Base-by-base conservation (phyloP, 2,113 vertebrate species). In the Engystomops pustulosus region DNA sequence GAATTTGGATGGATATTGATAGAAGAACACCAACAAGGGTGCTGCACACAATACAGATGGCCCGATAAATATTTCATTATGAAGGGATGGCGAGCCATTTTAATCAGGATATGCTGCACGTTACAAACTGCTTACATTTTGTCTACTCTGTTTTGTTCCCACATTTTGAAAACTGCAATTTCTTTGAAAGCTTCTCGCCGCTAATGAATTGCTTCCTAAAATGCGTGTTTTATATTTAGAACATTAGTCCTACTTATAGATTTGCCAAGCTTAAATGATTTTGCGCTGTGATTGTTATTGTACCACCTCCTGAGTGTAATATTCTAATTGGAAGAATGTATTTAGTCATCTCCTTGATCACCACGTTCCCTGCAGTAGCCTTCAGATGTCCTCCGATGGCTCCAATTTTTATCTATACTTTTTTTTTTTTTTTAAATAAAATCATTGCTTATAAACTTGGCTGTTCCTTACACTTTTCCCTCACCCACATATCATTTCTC, bases 1-100 rank as follows among this genome's bases (percentile, higher is more conserved):
- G 60, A 32, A 7, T n/a, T 8, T n/a, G 20, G 60, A n/a, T n/a
- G n/a, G n/a, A n/a, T 65, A 67, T 67, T 67, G 62, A 67, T 36
- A 36, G 32, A 9, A n/a, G 45, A 70, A 3, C 17, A 38, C 30
- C 41, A n/a, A 81, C 44, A 70, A 69, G 65, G 60, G 34, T 69
- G 27, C 32, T 55, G 80, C 32, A 44, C 62, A 17, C 17, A 82
- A 45, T 47, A 82, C 34, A 55, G 74, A 82, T 71, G 51, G 69
- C 32, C 15, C 51, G 45, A 60, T 82, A 71, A 82, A 82, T 82
- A 72, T 69, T 82, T 82, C 20, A 82, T 30, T n/a, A 74, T 68
- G 47, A 20, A 74, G 30, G 38, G 80, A 44, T 55, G 38, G 67
- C 20, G 9, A 12, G 1, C 30, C 44, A 67, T 74, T 36, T 69